Evolutionary conservation across 2,113 vertebrate genomes (phyloP).

Genomic region (Notechis scutatus): DNA sequence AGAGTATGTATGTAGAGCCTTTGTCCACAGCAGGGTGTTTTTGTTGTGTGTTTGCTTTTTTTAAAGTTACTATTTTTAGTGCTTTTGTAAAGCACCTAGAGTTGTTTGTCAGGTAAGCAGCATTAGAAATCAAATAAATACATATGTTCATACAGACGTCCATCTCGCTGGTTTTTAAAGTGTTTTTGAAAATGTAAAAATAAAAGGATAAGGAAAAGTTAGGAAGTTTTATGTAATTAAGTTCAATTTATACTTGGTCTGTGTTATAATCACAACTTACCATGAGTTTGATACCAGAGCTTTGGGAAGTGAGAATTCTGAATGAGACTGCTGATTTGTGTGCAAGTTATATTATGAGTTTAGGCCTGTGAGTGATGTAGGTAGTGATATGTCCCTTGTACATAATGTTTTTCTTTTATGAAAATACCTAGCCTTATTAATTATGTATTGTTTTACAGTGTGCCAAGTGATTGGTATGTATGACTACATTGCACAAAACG

Average conservation of each 20-base stretch:
- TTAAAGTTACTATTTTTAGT: background rate
- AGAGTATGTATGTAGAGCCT: background rate
- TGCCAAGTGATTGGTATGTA: conserved; percentile 99
- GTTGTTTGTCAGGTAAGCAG: background rate
- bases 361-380: background rate
- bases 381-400: background rate
- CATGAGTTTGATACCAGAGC: background rate
- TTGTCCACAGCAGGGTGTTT: background rate
- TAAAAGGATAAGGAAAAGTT: background rate
- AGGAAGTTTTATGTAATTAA: background rate
- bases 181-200: background rate
- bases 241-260: background rate
- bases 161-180: background rate
- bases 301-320: background rate
- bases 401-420: background rate
- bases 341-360: background rate
- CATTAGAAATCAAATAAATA: background rate
- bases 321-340: background rate
- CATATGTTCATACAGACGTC: background rate
- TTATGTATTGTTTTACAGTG: conserved; percentile 70
- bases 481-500: conserved; percentile 97
- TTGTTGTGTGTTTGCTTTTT: background rate
- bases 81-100: background rate
- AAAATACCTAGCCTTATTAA: background rate
- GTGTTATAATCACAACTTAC: too few relatives aligned